Conservation (phyloP, 2,888 invertebrate genomes). For the Sphecodes monilicornis region DNA sequence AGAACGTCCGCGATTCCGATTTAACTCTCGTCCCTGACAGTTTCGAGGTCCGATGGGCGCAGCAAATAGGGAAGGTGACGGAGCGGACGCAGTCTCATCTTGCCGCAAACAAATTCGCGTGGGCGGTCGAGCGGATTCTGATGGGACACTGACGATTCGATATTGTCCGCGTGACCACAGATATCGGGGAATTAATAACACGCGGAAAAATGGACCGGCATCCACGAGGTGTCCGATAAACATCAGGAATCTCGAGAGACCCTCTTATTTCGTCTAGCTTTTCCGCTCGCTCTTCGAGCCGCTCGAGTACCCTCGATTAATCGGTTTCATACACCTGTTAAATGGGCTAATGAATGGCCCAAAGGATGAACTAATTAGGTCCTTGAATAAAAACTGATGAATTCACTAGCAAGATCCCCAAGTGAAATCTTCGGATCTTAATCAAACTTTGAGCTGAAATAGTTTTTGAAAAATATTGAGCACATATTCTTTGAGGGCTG, state of each 20-base stretch:
- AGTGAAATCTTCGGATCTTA: too few species aligned
- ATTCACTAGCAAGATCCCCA: neutral
- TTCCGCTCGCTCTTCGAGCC: neutral
- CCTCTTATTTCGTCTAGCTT: neutral
- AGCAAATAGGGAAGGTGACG: conserved; percentile 26
- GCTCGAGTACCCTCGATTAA: neutral
- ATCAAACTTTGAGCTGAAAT: too few species aligned
- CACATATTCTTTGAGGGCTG: neutral
- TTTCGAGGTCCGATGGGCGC: conserved; percentile 28
- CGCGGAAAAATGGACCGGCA: conserved; percentile 35
- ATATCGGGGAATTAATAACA: conserved; percentile 59
- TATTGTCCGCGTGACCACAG: conserved; percentile 20
- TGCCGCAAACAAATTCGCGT: conserved; percentile 40
- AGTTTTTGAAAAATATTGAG: too few species aligned
- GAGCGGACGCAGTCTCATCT: conserved; percentile 37
- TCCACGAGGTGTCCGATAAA: neutral
- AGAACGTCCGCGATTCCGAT: conserved; percentile 43
- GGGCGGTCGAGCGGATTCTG: conserved; percentile 10
- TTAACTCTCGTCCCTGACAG: conserved; percentile 49
- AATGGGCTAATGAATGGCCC: neutral
- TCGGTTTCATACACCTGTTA: neutral
- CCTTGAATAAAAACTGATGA: neutral
- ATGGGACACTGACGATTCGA: conserved; percentile 37
- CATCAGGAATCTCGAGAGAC: neutral
- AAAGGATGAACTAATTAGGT: neutral